Evolutionary conservation across 1,140 invertebrate genomes (phyloP), one percentile per base, ranked within the genome.

Genomic region (Dendroctonus ponderosae): DNA sequence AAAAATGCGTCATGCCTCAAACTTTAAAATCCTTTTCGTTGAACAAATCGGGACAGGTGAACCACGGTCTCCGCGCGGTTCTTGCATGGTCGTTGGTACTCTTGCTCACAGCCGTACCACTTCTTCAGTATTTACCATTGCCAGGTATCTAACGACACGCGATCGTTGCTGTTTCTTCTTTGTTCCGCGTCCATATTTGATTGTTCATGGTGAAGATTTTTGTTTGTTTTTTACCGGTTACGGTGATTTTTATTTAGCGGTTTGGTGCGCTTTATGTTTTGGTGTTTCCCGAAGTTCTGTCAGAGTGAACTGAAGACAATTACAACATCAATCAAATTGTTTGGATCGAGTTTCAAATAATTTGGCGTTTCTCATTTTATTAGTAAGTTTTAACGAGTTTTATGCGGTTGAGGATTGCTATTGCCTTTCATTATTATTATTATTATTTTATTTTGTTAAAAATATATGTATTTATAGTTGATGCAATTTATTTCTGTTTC

Each of bases 11-110:
- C 57, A 42, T 12, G 42, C 59, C 59, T 50, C 9, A 9, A 61
- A 50, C 59, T 61, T 61, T 39, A 15, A 11, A 46, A 11, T n/a
- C 14, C 46, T 6, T 26, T 26, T 26, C 26, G 26, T 26, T 26
- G 26, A 26, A 26, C 26, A 11, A 66, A 66, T 51, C 63, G 54
- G 54, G 63, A 59, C 63, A 66, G 63, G 63, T 66, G 63, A 58
- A 66, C 63, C 54, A 51, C 62, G 50, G 49, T 37, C 26, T 1
- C 26, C 39, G 14, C 15, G 41, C 62, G 12, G 26, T 60, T 48
- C 44, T 60, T 49, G 58, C 46, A 60, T 60, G 58, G 58, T 60
- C 43, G 43, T 48, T 60, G 44, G 58, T 43, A 62, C 49, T 40
- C 40, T 40, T 11, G 38, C 14, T 9, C 11, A 61, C 62, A 38